These are phyloP conservation scores for Coregonus clupeaformis DNA, from an alignment of 2,113 vertebrate species.

Conservation along the genomic window DNA sequence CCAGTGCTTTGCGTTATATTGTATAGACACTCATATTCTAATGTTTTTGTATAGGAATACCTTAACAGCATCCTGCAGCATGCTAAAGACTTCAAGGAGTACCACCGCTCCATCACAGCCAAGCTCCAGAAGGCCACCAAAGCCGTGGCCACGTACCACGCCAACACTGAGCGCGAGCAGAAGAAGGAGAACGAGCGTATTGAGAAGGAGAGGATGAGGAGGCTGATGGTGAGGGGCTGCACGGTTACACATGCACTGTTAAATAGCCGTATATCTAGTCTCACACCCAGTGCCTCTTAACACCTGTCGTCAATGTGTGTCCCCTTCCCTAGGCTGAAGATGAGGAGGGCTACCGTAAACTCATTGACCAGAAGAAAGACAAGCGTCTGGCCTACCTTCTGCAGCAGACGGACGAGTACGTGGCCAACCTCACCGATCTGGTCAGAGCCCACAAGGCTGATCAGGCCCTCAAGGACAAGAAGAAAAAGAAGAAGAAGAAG, in stretches of 20 bases:
- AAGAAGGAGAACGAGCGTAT: conserved; percentile 98
- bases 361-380: conserved; percentile 98
- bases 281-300: not conserved
- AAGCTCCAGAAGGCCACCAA: conserved; percentile 97
- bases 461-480: conserved; percentile 94
- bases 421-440: conserved; percentile 95
- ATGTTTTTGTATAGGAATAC: conserved; percentile 82
- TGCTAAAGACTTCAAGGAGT: conserved; percentile 98
- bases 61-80: conserved; percentile 98
- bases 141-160: conserved; percentile 93
- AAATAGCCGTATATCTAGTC: not conserved
- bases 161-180: conserved; percentile 97
- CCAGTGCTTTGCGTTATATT: not conserved
- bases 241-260: not conserved
- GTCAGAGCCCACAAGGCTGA: conserved; percentile 94
- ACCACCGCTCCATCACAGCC: conserved; percentile 91
- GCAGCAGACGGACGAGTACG: conserved; percentile 97
- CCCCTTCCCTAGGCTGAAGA: conserved; percentile 82
- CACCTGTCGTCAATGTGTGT: conserved; percentile 54
- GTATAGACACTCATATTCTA: not conserved
- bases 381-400: conserved; percentile 95
- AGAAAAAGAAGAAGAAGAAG: conserved; percentile 98
- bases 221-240: conserved; percentile 84
- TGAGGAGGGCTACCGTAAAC: conserved; percentile 95
- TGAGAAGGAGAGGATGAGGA: conserved; percentile 95